Base-by-base conservation (phyloP, 1,140 invertebrate genomes). In the Drosophila insularis region DNA sequence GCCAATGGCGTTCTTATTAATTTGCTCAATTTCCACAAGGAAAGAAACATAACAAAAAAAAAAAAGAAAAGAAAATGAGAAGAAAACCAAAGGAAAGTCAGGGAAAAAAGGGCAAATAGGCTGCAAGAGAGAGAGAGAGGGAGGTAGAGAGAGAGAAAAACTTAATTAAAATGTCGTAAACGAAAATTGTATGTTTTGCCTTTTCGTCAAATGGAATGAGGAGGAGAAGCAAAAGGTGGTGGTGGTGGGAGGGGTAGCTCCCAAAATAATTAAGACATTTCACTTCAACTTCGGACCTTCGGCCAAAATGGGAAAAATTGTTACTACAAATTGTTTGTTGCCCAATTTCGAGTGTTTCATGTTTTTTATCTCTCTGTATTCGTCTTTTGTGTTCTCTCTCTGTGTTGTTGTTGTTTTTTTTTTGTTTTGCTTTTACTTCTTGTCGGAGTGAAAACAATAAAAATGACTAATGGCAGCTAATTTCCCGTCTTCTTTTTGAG, bases 101-200 rank as follows among this genome's bases (percentile, higher is more conserved):
- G 23, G 40, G 27, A 14, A 65, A 69, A 53, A n/a, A 46, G 63
- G 63, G 39, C 32, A 35, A 35, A 35, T 2, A 35, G 60, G 35
- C 31, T 17, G 14, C 1, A 0, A 17, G n/a, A 54, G 39, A 23
- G 37, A 46, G 59, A 63, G 53, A 63, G 63, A 68, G 54, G 21
- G 3, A 56, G 78, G 58, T 39, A 65, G 63, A 59, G 72, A 76
- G 65, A 63, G 68, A 61, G 80, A 78, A 87, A 89, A 89, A 89
- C 84, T 89, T 89, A 89, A 89, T 89, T 89, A 89, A 89, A 89
- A 89, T 89, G 84, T 89, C 84, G 84, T 89, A 89, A 89, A 89
- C 84, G 84, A 89, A 89, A 89, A 89, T 89, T 84, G 84, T 84
- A 84, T 89, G 84, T 89, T 89, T 69, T 75, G 60, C 68, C 61